Base-by-base conservation (phyloP, 2,113 vertebrate genomes). In the Passer montanus region DNA sequence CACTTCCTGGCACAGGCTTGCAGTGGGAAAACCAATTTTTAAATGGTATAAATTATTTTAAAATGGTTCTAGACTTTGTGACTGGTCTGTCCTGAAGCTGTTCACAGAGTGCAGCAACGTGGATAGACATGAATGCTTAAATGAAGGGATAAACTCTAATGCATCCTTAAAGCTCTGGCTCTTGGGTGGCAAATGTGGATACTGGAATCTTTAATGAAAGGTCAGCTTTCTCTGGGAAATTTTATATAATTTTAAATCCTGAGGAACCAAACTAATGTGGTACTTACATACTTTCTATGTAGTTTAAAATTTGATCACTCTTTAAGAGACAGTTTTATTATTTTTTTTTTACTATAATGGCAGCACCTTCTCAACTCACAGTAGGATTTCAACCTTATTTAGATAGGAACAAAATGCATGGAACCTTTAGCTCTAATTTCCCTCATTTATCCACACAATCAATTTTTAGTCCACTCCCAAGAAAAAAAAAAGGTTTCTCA, bases 111-210 rank as follows among this genome's bases (percentile, higher is more conserved):
- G 1, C 6, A 53, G 17, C 24, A 79, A 64, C 1, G 7, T 23
- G 14, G 69, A n/a, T 21, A 0, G 1, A 64, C 4, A 6, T 8
- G 31, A 64, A 52, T 3, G 0, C 2, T 89, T 41, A 44, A 78
- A 74, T 47, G 43, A 41, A 50, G 23, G 18, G 11, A 41, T 27
- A 35, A 84, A 28, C 39, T 87, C 41, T 74, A 77, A 67, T 10
- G 4, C 33, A 52, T 60, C 62, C 59, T 77, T 84, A 55, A 80
- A 84, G 10, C 46, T 39, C 43, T 84, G 13, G 1, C 24, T 46
- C 7, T 55, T 23, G 28, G 10, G 26, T 59, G 30, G 18, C 26
- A 75, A 87, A 67, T 6, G 12, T 35, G 33, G 9, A 21, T 69
- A 23, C 16, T 62, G 33, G 20, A 56, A 37, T 27, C 17, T 44